Evolutionary conservation across 2,113 vertebrate genomes (phyloP).

Genomic region (Panthera tigris): DNA sequence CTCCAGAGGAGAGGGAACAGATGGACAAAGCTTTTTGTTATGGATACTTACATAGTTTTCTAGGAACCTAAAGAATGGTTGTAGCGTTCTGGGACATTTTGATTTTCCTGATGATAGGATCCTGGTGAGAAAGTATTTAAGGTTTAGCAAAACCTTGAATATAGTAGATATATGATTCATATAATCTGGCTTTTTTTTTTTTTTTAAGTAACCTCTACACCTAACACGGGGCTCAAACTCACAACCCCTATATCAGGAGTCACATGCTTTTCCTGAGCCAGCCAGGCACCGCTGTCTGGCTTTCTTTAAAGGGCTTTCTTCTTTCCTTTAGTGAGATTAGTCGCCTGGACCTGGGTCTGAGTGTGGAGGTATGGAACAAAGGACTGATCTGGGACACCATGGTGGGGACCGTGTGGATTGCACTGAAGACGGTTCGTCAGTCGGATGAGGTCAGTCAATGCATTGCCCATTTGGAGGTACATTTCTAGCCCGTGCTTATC

Average conservation of each 20-base stretch:
- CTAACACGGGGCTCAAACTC: neutral
- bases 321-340: slow-evolving; percentile 93
- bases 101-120: slow-evolving; percentile 30
- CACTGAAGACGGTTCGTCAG: slow-evolving; percentile 92
- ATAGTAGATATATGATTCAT: neutral
- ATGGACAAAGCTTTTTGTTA: slow-evolving; percentile 29
- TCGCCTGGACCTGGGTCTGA: slow-evolving; percentile 96
- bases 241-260: neutral
- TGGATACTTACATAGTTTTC: neutral
- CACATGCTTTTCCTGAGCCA: neutral
- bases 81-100: neutral
- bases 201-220: neutral
- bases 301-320: slow-evolving; percentile 69
- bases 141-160: neutral
- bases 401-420: slow-evolving; percentile 96
- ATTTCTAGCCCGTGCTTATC: neutral
- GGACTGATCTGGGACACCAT: slow-evolving; percentile 99
- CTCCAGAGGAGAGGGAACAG: neutral
- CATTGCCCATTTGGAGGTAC: neutral
- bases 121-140: neutral
- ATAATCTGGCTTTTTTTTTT: neutral
- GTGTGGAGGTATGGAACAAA: slow-evolving; percentile 99
- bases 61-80: slow-evolving; percentile 25
- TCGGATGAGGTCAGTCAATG: slow-evolving; percentile 92
- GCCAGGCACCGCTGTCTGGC: neutral